Conservation (phyloP, 2,113 vertebrate genomes). For the Mobula hypostoma region DNA sequence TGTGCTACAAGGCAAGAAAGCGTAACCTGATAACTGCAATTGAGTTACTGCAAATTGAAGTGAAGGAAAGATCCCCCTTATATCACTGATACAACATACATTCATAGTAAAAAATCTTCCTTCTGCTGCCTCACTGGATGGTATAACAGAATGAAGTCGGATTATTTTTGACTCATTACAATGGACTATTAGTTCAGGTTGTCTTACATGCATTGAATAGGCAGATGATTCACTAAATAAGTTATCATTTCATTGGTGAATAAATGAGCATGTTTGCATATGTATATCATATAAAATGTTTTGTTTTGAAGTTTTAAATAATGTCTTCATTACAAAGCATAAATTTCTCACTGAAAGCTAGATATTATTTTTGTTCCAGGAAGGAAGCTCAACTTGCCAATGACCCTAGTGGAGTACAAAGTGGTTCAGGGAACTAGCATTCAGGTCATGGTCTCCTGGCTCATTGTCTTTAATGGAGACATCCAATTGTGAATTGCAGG, state of each 20-base stretch:
- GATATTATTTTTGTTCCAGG: neutral
- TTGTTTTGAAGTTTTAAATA: neutral
- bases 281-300: constrained; percentile 15
- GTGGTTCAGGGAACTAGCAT: neutral
- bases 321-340: neutral
- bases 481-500: neutral
- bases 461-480: neutral
- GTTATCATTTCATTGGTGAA: neutral
- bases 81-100: neutral
- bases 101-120: neutral
- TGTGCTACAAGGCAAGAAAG: too few relatives aligned
- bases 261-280: neutral
- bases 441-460: neutral
- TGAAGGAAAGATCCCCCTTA: neutral
- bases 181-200: neutral
- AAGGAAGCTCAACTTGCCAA: neutral
- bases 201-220: neutral
- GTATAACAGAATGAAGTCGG: neutral
- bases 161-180: neutral
- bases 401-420: neutral
- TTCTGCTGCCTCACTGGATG: neutral
- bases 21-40: neutral
- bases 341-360: neutral
- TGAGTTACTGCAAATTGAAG: neutral
- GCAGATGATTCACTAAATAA: neutral